Evolutionary conservation across 2,113 vertebrate species (phyloP).

Genomic region (Dromiciops gliroides): DNA sequence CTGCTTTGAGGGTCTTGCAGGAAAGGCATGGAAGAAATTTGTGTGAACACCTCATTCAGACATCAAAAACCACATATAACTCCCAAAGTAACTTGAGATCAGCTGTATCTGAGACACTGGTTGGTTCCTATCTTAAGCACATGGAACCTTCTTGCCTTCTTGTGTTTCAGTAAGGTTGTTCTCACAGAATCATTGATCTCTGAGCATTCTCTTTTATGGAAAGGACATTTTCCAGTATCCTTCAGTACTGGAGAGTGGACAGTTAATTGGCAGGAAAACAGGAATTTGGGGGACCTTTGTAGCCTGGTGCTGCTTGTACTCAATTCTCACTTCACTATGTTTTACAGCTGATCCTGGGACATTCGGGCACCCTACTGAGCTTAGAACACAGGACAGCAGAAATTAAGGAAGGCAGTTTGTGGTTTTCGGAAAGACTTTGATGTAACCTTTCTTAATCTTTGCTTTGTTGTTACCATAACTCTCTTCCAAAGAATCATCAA

Average conservation of each 20-base stretch:
- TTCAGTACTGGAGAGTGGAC: not conserved
- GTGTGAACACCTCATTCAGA: accelerated
- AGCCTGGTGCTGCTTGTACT: not conserved
- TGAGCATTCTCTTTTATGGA: not conserved
- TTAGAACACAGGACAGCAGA: slow-evolving; percentile 3
- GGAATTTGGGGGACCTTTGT: not conserved
- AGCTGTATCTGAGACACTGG: not conserved
- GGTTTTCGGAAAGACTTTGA: slow-evolving; percentile 44
- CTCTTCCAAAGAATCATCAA: not conserved
- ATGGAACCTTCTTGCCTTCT: accelerated
- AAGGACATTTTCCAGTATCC: not conserved
- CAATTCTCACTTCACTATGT: accelerated
- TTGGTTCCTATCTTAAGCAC: not conserved
- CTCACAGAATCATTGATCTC: not conserved
- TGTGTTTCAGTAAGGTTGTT: not conserved
- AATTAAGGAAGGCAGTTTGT: not conserved
- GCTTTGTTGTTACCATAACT: slow-evolving; percentile 54
- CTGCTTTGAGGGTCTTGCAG: accelerated
- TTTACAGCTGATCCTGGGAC: not conserved
- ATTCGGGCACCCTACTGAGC: not conserved
- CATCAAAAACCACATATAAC: accelerated
- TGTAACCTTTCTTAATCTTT: slow-evolving; percentile 65
- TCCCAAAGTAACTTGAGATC: accelerated
- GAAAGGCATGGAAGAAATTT: accelerated
- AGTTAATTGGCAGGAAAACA: slow-evolving; percentile 31